phyloP scores from a whole-genome alignment of 2,113 vertebrate genomes.

The Potamarius usumacintae region DNA sequence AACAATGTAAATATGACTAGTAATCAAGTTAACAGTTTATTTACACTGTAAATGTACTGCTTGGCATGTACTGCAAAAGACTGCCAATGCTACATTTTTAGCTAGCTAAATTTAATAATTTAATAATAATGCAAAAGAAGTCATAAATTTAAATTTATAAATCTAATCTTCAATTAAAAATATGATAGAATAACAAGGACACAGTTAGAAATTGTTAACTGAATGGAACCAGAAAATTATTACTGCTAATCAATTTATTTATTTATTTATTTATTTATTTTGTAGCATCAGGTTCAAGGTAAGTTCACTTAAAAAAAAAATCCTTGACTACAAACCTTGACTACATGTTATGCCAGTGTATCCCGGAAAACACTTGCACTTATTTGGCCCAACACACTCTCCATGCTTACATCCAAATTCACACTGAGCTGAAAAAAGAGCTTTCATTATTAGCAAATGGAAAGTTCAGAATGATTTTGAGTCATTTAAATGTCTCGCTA shows the following conservation, averaged over 20 bases:
- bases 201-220: background rate
- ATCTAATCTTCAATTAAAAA: background rate
- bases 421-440: slow-evolving; percentile 81
- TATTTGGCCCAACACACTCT: slow-evolving; percentile 87
- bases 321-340: slow-evolving; percentile 78
- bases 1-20: no score
- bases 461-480: slow-evolving; percentile 37
- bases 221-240: background rate
- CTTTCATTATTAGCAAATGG: slow-evolving; percentile 43
- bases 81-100: background rate
- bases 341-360: slow-evolving; percentile 89
- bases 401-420: slow-evolving; percentile 89
- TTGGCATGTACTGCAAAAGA: background rate
- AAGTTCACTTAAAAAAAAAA: background rate
- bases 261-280: no score
- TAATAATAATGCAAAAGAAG: background rate
- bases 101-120: no score
- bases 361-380: slow-evolving; percentile 91
- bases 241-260: background rate
- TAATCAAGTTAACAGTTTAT: background rate
- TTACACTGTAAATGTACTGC: background rate
- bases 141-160: background rate
- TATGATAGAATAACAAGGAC: background rate
- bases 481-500: background rate
- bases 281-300: background rate